Evolutionary conservation across 2,113 vertebrate species (phyloP).

Genomic region (Garra rufa): DNA sequence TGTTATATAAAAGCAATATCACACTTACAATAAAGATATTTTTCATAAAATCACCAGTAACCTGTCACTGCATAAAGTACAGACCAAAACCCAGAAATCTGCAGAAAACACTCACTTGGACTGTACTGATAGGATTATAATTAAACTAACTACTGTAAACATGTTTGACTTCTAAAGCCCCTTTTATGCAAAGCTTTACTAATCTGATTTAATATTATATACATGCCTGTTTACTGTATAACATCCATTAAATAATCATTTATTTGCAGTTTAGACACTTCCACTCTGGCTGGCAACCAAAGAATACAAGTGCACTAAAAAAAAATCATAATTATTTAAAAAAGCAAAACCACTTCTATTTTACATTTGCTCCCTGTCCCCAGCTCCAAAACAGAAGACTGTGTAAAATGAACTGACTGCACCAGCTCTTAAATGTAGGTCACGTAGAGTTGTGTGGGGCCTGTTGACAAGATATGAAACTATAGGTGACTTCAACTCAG

Average conservation of each 20-base stretch:
- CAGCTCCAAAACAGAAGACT: neutral
- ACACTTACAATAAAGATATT: too few species aligned
- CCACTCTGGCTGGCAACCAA: neutral
- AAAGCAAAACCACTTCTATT: neutral
- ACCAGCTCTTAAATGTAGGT: constrained; percentile 21
- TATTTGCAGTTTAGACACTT: neutral
- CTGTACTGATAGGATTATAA: neutral
- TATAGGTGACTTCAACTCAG: constrained; percentile 45
- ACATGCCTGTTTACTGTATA: too few species aligned
- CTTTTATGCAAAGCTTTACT: neutral
- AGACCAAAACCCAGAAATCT: too few species aligned
- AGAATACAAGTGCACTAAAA: neutral
- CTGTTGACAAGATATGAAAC: constrained; percentile 45
- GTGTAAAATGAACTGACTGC: neutral
- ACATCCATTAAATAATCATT: neutral
- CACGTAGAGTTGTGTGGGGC: constrained; percentile 29
- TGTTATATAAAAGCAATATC: too few species aligned
- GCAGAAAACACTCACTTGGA: neutral
- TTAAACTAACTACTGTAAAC: neutral
- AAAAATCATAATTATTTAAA: neutral
- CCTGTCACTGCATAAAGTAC: too few species aligned
- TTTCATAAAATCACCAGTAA: too few species aligned
- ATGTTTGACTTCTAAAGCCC: neutral
- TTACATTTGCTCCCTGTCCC: neutral
- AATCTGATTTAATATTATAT: too few species aligned